Percentiles rank a stretch among this genome's conserved stretches.
phyloP scores from a whole-genome alignment of 2,888 invertebrate genomes.

The Meteorus cinctellus region DNA sequence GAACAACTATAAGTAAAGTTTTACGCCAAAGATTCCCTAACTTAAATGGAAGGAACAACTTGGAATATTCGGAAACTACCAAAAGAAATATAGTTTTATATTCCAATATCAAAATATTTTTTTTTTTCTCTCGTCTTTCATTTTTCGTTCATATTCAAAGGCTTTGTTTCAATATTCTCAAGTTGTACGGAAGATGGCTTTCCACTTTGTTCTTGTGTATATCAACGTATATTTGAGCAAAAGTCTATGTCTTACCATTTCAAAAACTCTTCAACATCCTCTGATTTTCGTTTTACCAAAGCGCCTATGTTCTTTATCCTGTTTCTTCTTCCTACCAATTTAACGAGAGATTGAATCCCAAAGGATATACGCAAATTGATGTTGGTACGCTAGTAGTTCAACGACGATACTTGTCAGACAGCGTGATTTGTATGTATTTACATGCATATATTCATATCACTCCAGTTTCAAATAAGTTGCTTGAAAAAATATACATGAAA shows the following conservation, averaged over 20 bases:
- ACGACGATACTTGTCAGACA: background rate
- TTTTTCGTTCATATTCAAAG: background rate
- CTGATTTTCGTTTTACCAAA: background rate
- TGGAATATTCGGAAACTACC: conserved; percentile 7
- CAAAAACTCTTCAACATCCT: background rate
- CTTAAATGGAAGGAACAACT: conserved; percentile 5
- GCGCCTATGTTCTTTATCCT: background rate
- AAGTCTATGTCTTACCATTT: background rate
- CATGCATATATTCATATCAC: background rate
- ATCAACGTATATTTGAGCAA: background rate
- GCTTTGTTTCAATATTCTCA: conserved; percentile 25
- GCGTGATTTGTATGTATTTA: background rate
- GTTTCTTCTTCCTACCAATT: background rate
- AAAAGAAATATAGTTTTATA: conserved; percentile 1
- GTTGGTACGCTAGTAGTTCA: background rate
- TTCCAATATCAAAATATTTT: background rate
- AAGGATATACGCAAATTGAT: background rate
- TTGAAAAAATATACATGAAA: background rate
- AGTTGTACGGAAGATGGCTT: background rate
- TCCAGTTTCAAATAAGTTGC: background rate
- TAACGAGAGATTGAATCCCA: conserved; percentile 27
- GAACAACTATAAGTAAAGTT: conserved; percentile 7
- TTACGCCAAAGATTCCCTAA: background rate
- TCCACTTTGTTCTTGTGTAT: background rate
- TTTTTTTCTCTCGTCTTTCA: background rate